Evolutionary conservation across 2,797 vertebrate genomes (phyloP).

Genomic region (Loriculus beryllinus): DNA sequence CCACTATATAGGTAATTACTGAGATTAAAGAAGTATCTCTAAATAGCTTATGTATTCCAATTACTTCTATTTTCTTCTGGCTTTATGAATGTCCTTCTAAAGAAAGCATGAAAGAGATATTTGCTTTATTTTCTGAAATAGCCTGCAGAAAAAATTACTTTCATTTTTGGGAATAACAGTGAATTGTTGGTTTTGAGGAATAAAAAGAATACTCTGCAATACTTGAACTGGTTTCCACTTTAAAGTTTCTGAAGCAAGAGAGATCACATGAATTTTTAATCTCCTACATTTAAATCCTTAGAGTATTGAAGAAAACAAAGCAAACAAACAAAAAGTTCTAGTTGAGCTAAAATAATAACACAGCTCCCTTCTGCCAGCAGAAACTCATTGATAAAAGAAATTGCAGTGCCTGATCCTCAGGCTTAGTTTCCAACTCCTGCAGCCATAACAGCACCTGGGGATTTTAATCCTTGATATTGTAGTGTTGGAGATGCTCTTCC

Average conservation of each 20-base stretch:
- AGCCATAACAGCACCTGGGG: neutral
- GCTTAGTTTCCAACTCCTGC: neutral
- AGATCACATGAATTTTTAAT: neutral
- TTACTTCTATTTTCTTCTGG: constrained; percentile 33
- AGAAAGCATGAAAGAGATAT: constrained; percentile 9
- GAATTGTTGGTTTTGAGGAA: neutral
- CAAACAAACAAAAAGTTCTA: neutral
- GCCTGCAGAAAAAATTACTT: neutral
- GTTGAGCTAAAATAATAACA: neutral
- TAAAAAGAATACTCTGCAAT: neutral
- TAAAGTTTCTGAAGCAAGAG: neutral
- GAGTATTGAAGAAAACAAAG: neutral
- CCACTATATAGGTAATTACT: constrained; percentile 45
- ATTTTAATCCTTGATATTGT: neutral
- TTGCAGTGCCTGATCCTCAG: neutral
- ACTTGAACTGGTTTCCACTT: neutral
- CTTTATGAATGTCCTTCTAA: neutral
- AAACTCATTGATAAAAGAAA: neutral
- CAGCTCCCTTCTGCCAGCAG: neutral
- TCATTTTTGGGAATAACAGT: neutral
- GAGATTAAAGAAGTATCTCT: constrained; percentile 13
- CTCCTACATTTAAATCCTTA: neutral
- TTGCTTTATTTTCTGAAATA: neutral
- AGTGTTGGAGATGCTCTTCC: neutral
- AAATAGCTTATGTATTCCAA: constrained; percentile 32